A percentile compares a stretch with the other conserved stretches of the same genome.
Conservation (phyloP, 2,888 invertebrate species). For the Heliconius erato region DNA sequence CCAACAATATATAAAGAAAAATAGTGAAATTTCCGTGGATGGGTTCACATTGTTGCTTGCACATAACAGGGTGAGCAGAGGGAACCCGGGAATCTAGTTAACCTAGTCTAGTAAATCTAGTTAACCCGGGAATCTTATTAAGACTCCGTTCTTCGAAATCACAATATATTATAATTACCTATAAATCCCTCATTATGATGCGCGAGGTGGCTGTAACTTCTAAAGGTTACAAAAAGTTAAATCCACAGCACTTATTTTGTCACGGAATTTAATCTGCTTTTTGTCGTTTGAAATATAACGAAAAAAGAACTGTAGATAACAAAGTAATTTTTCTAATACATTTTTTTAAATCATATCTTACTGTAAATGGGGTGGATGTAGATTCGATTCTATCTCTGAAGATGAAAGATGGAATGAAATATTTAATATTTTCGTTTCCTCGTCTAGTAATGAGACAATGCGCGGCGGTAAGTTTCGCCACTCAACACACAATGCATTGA, state of each 20-base stretch:
- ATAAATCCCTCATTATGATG: constrained; percentile 4
- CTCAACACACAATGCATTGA: no score
- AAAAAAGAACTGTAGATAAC: not conserved
- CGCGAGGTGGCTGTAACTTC: constrained; percentile 3
- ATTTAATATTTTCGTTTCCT: no score
- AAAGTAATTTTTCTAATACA: not conserved
- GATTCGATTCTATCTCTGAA: not conserved
- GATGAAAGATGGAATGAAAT: no score
- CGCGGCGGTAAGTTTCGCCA: no score
- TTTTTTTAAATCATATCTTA: not conserved
- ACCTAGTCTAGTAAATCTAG: no score
- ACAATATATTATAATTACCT: not conserved
- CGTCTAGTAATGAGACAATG: no score
- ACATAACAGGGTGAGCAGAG: not conserved
- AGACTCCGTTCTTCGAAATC: not conserved
- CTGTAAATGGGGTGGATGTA: not conserved
- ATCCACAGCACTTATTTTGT: constrained; percentile 23
- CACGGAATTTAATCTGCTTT: constrained; percentile 3
- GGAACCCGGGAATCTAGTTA: no score
- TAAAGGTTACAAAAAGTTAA: constrained; percentile 24
- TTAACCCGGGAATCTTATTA: no score
- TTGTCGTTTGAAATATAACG: constrained; percentile 18
- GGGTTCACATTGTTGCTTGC: not conserved
- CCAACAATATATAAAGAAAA: not conserved
- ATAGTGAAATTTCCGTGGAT: not conserved